Base-by-base conservation (phyloP, 2,113 vertebrate species). In the Coracopsis vasa region DNA sequence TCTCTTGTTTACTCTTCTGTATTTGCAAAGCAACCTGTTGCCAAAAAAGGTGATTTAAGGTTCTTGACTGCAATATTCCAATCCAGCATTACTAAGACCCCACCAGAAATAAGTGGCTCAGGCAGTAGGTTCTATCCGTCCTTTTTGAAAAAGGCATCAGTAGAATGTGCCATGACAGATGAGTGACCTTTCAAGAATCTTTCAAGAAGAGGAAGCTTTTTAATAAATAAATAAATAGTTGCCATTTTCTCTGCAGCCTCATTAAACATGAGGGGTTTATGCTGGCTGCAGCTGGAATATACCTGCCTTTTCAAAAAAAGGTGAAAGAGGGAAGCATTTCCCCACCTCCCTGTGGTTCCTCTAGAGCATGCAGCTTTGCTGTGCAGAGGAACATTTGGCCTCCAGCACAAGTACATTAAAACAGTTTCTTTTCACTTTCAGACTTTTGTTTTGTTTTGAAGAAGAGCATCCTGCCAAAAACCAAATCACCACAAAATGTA, bases 381-480 rank as follows among this genome's bases (percentile, higher is more conserved):
- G 85, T 50, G 67, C 78, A 78, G 91, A 84, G 80, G 54, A 94
- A 95, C 25, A 6, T 79, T 64, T 35, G 23, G 53, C 62, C 75
- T 83, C 69, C 27, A 2, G 67, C 16, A 5, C 23, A 80, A 97
- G 77, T 45, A 95, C 27, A 33, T 60, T 53, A 79, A 60, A 79
- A 82, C 4, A 10, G 14, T 20, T 83, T 69, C 31, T 65, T 88
- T 75, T 69, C 3, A 10, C 85, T 96, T 96, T 95, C 88, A 95
- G 96, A 92, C 44, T 67, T 79, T 64, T 45, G 27, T 35, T 18
- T 24, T 48, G 11, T 82, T 97, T 97, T 81, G 91, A 97, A 96
- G 89, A 94, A 94, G 86, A 86, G 87, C 80, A 95, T 95, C 73
- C 86, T 97, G 90, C 86, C 94, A 95, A 85, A 94, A 96, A 64